Conservation (phyloP, 2,113 vertebrate genomes). For the Anser cygnoides region DNA sequence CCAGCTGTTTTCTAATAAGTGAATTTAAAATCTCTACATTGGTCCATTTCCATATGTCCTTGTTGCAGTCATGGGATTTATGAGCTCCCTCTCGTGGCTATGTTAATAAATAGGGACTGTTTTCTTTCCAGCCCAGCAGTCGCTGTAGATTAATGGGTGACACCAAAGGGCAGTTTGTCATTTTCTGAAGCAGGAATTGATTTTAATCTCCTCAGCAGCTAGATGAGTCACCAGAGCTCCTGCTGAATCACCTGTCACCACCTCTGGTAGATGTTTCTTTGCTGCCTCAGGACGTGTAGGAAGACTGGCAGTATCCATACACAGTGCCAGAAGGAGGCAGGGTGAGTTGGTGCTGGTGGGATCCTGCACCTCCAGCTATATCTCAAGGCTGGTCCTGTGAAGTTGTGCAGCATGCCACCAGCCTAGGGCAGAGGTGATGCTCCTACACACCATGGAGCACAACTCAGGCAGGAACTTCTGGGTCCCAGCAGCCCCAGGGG, state of each 20-base stretch:
- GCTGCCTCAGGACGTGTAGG: fast-evolving
- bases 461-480: too few relatives aligned
- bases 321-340: background rate
- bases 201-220: background rate
- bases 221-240: background rate
- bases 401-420: background rate
- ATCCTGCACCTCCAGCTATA: background rate
- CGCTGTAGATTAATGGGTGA: background rate
- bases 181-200: background rate
- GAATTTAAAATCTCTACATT: fast-evolving
- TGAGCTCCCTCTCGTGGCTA: slow-evolving; percentile 50
- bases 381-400: background rate
- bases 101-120: background rate
- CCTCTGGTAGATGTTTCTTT: background rate
- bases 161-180: background rate
- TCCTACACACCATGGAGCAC: background rate
- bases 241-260: background rate
- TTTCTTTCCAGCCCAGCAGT: background rate
- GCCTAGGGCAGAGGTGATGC: background rate
- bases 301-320: background rate
- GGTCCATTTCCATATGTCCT: background rate
- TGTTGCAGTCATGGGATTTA: background rate
- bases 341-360: background rate
- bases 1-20: background rate
- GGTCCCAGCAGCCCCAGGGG: too few relatives aligned